A percentile compares a stretch with the other conserved stretches of the same genome.
Evolutionary conservation across 2,888 invertebrate species (phyloP).

Genomic region (Tipula helvola): DNA sequence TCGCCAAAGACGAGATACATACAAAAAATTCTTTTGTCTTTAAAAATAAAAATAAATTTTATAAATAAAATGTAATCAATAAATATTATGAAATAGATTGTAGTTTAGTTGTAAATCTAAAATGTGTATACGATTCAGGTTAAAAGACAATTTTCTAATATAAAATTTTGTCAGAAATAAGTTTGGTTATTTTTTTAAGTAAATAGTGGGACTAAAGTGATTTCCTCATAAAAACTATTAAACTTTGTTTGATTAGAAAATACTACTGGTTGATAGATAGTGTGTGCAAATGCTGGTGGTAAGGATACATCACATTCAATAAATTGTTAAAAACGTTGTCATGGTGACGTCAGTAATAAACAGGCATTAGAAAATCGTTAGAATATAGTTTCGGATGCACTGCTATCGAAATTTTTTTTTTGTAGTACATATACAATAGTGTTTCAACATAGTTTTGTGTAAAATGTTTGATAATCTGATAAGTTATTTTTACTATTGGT

Average conservation of each 20-base stretch:
- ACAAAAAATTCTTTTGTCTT: not conserved
- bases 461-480: slow-evolving; percentile 8
- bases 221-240: not conserved
- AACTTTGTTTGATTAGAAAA: not conserved
- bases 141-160: not conserved
- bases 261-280: not conserved
- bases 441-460: not conserved
- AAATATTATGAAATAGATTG: not conserved
- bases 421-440: not conserved
- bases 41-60: not conserved
- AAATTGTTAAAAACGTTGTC: not conserved
- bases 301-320: not conserved
- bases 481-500: slow-evolving; percentile 37
- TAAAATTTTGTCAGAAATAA: not conserved
- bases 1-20: not conserved
- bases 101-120: not conserved
- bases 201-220: not conserved
- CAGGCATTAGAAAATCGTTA: not conserved
- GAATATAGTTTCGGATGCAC: not conserved
- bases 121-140: not conserved
- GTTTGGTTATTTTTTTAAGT: not conserved
- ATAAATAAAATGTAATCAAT: not conserved
- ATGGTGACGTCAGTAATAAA: slow-evolving; percentile 4
- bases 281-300: not conserved
- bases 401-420: not conserved